Conservation (phyloP, 2,113 vertebrate species). For the Lathamus discolor region DNA sequence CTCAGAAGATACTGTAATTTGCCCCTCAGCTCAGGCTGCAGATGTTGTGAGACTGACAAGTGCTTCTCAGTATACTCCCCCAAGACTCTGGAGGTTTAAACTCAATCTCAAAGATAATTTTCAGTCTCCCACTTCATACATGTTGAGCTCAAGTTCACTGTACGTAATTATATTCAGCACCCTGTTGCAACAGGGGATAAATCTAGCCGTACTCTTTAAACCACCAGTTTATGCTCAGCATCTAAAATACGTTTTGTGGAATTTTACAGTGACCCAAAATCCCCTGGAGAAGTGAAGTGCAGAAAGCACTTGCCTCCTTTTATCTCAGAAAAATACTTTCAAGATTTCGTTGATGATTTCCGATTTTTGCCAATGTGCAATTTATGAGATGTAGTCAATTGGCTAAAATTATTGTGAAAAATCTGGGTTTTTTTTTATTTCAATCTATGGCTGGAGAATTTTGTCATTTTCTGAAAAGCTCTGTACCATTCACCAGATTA, state of each 20-base stretch:
- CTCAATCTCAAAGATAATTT: conserved; percentile 50
- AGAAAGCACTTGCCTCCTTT: not conserved
- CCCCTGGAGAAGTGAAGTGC: not conserved
- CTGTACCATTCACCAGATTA: not conserved
- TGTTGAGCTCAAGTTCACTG: conserved; percentile 19
- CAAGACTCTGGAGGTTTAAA: not conserved
- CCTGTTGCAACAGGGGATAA: not conserved
- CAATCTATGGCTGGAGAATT: not conserved
- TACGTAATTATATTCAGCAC: not conserved
- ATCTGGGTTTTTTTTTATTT: not conserved
- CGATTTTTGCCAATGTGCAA: not conserved
- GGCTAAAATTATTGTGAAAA: not conserved
- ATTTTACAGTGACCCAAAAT: not conserved
- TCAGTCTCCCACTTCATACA: conserved; percentile 1
- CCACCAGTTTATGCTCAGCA: not conserved
- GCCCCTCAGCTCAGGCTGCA: conserved; percentile 16
- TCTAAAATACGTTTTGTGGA: not conserved
- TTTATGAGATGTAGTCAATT: not conserved
- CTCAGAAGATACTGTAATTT: conserved; percentile 34
- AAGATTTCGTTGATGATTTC: not conserved
- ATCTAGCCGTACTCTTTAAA: not conserved
- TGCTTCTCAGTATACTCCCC: conserved; percentile 2
- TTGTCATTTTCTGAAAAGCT: not conserved
- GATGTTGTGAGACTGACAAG: conserved; percentile 47
- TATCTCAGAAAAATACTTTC: not conserved